Base-by-base conservation (phyloP, 92 coral and sea anemone genomes). In the Scolanthus callimorphus region DNA sequence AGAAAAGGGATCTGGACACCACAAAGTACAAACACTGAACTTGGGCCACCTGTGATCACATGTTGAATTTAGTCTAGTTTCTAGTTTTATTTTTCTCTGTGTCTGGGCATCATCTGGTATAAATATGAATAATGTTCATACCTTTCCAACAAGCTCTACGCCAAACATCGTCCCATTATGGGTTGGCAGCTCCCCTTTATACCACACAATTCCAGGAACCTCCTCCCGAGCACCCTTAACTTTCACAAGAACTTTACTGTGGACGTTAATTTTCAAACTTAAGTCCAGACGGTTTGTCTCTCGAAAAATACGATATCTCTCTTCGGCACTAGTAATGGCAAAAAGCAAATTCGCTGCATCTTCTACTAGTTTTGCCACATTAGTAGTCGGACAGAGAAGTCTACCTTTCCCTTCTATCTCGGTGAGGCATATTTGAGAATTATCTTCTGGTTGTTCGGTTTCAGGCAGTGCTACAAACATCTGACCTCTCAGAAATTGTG, bases 111-210 rank as follows among this genome's bases (percentile, higher is more conserved):
- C n/a, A n/a, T n/a, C n/a, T n/a, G n/a, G n/a, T n/a, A n/a, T n/a
- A n/a, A n/a, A n/a, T n/a, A n/a, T n/a, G n/a, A n/a, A n/a, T n/a
- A n/a, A n/a, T n/a, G n/a, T n/a, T n/a, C n/a, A n/a, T n/a, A n/a
- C n/a, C n/a, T n/a, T n/a, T n/a, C n/a, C n/a, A n/a, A n/a, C n/a
- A n/a, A n/a, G 44, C 38, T 90, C 88, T 1, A 90, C 85, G 9
- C 97, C 97, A 71, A 86, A 90, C 83, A 70, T 69, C 4, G 83
- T 90, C 15, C 95, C 95, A 43, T 1, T 13, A 8, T 12, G 1
- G 0, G 69, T 45, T 11, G 80, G 75, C 31, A 90, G 31, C 3
- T 59, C 22, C 8, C 97, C 97, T 38, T 61, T 86, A 66, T 57
- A 82, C 85, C 89, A 51, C 0, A 86, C 73, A 1, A 79, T 62